phyloP scores from a whole-genome alignment of 2,797 vertebrate species.

The Champsocephalus gunnari region DNA sequence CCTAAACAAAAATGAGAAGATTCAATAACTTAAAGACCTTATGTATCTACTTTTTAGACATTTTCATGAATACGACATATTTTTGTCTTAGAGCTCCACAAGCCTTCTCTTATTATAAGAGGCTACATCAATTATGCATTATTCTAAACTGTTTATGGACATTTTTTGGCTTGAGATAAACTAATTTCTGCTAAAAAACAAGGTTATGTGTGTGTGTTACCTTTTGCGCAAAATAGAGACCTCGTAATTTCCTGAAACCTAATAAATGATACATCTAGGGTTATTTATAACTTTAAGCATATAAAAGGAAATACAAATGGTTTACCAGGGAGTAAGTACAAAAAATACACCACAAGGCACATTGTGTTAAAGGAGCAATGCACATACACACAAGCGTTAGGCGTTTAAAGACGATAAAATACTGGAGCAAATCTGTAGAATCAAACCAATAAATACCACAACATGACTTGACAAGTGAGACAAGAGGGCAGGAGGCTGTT shows the following conservation, averaged over 20 bases:
- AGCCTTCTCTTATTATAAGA: background rate
- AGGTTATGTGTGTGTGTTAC: background rate
- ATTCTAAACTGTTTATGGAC: no score
- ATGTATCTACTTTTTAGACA: background rate
- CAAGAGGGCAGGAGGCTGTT: constrained; percentile 73
- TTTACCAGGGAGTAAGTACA: background rate
- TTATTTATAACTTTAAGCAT: background rate
- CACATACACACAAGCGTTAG: constrained; percentile 5
- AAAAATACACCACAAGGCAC: constrained; percentile 4
- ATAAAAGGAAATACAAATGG: background rate
- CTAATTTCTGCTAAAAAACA: background rate
- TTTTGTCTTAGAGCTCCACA: background rate
- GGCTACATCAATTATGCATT: no score
- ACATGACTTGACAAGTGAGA: constrained; percentile 84
- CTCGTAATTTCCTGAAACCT: background rate
- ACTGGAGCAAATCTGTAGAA: constrained; percentile 68
- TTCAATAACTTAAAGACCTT: background rate
- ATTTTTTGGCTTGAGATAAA: no score
- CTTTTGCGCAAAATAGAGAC: background rate
- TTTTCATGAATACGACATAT: background rate
- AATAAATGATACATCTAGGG: background rate
- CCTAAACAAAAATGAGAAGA: background rate
- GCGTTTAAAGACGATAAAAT: constrained; percentile 41
- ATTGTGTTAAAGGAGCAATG: background rate
- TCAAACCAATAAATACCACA: constrained; percentile 83